Base-by-base conservation (phyloP, 2,797 vertebrate species). In the Rhyacichthys aspro region DNA sequence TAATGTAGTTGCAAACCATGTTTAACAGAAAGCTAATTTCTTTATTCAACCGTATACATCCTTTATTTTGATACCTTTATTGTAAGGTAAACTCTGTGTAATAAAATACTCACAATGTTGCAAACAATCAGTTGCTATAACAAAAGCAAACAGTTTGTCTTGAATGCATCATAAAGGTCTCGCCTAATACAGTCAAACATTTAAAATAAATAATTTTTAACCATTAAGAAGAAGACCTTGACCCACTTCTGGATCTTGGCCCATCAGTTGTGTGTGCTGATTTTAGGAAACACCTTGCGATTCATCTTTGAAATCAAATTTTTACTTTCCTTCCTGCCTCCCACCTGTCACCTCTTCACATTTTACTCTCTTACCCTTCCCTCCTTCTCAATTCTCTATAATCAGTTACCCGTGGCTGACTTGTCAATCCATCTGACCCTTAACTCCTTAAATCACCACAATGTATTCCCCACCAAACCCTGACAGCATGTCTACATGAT, bases 391-490 rank as follows among this genome's bases (percentile, higher is more conserved):
- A 12, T 70, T 83, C 63, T 74, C 56, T 72, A 59, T 83, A 78
- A 86, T 82, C 74, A 86, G 79, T 81, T 75, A 58, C 43, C 70
- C 70, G 16, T 46, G 57, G 67, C 68, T 52, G 49, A 48, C 59
- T 70, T 78, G 83, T 86, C 84, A 84, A 83, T 84, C 84, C 61
- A 65, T 62, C 79, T 87, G 80, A 89, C 87, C 85, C 85, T 77
- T 70, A 33, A 38, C 86, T 84, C 76, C 76, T 70, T 87, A 89
- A 89, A 90, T 90, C 88, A 88, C 67, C 74, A 52, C 71, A 87
- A 89, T 83, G 74, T 81, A 89, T 91, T 89, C 87, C 72, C 39
- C 75, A 64, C 72, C 81, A 71, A 73, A 81, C 76, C 72, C 76
- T 76, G 76, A 84, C 78, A 83, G 81, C 71, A 69, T 69, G 79